Evolutionary conservation across 92 coral and sea anemone genomes (phyloP), one percentile per base, ranked within the genome.

Genomic region (Epizoanthus stellaris): DNA sequence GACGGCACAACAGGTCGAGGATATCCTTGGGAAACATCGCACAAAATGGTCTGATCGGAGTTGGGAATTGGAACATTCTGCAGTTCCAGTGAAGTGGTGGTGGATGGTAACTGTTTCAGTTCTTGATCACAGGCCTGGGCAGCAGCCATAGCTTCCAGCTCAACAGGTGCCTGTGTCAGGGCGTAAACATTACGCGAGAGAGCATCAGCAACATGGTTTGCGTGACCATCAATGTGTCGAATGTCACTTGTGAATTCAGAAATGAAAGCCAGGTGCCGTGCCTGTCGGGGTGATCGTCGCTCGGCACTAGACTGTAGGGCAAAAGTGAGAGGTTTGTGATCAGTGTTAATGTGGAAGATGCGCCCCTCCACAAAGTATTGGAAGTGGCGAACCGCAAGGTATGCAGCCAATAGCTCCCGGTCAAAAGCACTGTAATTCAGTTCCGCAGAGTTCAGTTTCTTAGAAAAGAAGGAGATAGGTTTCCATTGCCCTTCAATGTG

Each of bases 161-260:
- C 66, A 75, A 58, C 19, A 1, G 60, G 47, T 23, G 87, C 72
- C 43, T 87, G 90, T 81, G 71, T 65, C 0, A 81, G 75, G 67
- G n/a, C 87, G 1, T 56, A 69, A 16, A 81, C 65, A 59, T 62
- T 64, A 43, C 49, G 49, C 49, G 49, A 43, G 49, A 43, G 49
- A 43, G 49, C 49, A 43, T 7, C 49, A 43, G 49, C 49, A 43
- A 43, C 49, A 43, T 43, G 49, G 49, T 43, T 43, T 43, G 49
- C 49, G 49, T 43, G 49, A 43, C 49, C 49, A 43, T 43, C 49
- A 43, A 75, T 65, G 58, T 75, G 39, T 52, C 85, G 89, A 67
- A 86, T 82, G 85, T 90, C 85, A 4, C 81, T 80, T 9, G 90
- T 90, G 85, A 90, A 90, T 54, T 86, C 89, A 3, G 87, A 89